Conservation (phyloP, 2,888 invertebrate genomes). For the Sericinus montela region DNA sequence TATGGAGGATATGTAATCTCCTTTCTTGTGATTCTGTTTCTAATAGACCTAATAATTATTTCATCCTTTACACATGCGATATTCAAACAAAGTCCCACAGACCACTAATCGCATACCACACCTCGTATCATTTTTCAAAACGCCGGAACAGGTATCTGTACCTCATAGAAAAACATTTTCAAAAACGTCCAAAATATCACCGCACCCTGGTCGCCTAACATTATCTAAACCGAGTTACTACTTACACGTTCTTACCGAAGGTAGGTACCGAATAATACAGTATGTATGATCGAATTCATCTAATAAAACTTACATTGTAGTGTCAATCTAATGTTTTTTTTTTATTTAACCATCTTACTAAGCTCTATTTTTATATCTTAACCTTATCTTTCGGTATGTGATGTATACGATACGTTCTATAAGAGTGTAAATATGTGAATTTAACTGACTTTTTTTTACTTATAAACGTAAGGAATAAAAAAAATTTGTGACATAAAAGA, state of each 20-base stretch:
- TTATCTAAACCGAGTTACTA: slow-evolving; percentile 75
- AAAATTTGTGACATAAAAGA: slow-evolving; percentile 44
- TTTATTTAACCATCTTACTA: slow-evolving; percentile 73
- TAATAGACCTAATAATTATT: slow-evolving; percentile 31
- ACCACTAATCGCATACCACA: slow-evolving; percentile 52
- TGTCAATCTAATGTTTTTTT: slow-evolving; percentile 60
- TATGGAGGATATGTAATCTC: slow-evolving; percentile 72
- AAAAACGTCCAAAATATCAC: slow-evolving; percentile 80
- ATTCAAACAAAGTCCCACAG: slow-evolving; percentile 45
- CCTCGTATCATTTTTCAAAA: slow-evolving; percentile 50
- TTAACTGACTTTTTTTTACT: slow-evolving; percentile 53
- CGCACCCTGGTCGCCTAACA: slow-evolving; percentile 79
- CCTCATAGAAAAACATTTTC: slow-evolving; percentile 76
- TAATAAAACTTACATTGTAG: slow-evolving; percentile 67
- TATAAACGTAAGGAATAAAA: slow-evolving; percentile 49
- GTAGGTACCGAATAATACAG: slow-evolving; percentile 68
- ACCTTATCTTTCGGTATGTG: slow-evolving; percentile 63
- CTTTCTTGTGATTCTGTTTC: slow-evolving; percentile 50
- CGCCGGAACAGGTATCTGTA: slow-evolving; percentile 61
- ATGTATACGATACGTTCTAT: slow-evolving; percentile 73
- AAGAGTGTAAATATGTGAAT: slow-evolving; percentile 77
- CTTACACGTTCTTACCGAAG: slow-evolving; percentile 65
- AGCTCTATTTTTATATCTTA: slow-evolving; percentile 65
- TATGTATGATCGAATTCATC: slow-evolving; percentile 64
- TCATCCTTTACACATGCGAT: slow-evolving; percentile 63